phyloP scores from a whole-genome alignment of 2,888 invertebrate species.

The Drosophila longiperda region DNA sequence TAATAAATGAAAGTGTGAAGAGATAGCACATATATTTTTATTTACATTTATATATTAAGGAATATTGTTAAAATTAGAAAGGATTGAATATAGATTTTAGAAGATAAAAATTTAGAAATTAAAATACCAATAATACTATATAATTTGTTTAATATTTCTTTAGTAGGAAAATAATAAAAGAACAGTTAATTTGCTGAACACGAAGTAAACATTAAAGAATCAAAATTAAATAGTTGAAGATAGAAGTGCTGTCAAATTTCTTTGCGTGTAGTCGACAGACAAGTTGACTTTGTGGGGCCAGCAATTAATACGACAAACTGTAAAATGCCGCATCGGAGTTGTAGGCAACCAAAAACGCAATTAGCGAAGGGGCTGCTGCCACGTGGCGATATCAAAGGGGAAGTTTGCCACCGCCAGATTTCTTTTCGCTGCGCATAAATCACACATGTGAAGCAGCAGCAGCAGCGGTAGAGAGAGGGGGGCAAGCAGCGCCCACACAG shows the following conservation, averaged over 20 bases:
- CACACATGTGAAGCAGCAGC: constrained; percentile 49
- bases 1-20: background rate
- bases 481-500: constrained; percentile 63
- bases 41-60: too few relatives aligned
- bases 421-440: constrained; percentile 72
- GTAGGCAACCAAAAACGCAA: constrained; percentile 63
- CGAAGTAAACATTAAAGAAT: background rate
- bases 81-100: background rate
- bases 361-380: constrained; percentile 59
- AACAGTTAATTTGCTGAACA: background rate
- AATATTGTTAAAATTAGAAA: too few relatives aligned
- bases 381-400: constrained; percentile 68
- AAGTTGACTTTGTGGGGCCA: constrained; percentile 34
- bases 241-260: constrained; percentile 7
- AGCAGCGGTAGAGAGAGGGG: background rate
- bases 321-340: constrained; percentile 61
- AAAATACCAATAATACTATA: background rate
- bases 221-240: background rate
- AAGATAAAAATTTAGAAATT: background rate
- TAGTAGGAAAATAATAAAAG: background rate
- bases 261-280: constrained; percentile 24
- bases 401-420: constrained; percentile 41
- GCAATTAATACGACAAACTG: constrained; percentile 82
- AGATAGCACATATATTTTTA: background rate
- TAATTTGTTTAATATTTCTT: background rate